Evolutionary conservation across 2,888 invertebrate genomes (phyloP).

Genomic region (Dynastes tityus): DNA sequence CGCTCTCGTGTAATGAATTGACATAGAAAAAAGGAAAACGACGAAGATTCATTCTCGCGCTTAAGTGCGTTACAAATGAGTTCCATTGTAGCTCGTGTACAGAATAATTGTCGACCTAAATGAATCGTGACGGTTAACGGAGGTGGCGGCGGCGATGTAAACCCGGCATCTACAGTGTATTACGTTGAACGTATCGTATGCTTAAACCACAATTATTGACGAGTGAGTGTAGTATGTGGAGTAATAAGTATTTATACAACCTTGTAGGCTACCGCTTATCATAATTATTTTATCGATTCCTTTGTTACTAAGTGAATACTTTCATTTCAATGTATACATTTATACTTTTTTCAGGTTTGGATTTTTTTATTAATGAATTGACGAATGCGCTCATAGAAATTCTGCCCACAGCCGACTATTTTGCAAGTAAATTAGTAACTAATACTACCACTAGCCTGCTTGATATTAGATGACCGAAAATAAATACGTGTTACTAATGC

Average conservation of each 20-base stretch:
- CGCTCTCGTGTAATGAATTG: conserved; percentile 24
- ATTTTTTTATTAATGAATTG: too few relatives aligned
- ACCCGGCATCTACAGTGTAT: neutral
- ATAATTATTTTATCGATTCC: conserved; percentile 43
- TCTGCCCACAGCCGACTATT: too few relatives aligned
- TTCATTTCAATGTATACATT: conserved; percentile 14
- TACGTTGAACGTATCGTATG: neutral
- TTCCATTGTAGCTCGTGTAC: conserved; percentile 28
- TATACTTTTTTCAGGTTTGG: too few relatives aligned
- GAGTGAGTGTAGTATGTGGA: neutral
- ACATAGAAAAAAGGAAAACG: conserved; percentile 19
- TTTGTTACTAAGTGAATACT: conserved; percentile 22
- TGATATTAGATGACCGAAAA: too few relatives aligned
- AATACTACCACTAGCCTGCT: too few relatives aligned
- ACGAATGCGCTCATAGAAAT: too few relatives aligned
- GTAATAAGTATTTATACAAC: neutral
- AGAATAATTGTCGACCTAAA: conserved; percentile 20
- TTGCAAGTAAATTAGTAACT: too few relatives aligned
- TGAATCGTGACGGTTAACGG: conserved; percentile 2
- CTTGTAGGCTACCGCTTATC: neutral
- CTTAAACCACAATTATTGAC: neutral
- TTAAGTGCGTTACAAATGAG: conserved; percentile 34
- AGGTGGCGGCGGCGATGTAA: neutral
- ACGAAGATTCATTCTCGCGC: conserved; percentile 17
- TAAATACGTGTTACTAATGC: too few relatives aligned